phyloP scores from a whole-genome alignment of 1,140 invertebrate species.

The Zaprionus capensis region DNA sequence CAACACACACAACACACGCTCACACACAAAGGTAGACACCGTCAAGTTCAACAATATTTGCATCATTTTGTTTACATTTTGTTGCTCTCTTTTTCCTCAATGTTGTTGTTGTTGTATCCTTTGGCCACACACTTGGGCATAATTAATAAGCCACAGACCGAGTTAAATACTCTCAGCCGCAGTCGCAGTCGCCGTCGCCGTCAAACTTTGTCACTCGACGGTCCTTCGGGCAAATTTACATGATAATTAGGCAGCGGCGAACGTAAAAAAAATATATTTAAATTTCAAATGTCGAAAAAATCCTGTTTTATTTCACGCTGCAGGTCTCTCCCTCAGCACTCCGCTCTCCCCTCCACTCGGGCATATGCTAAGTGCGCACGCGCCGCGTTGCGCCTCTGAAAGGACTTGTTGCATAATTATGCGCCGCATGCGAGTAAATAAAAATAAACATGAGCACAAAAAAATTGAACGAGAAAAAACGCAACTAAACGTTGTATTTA shows the following conservation, averaged over 20 bases:
- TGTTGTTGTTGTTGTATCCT: conserved; percentile 51
- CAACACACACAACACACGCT: conserved; percentile 28
- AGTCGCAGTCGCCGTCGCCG: conserved; percentile 4
- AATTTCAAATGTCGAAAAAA: conserved; percentile 78
- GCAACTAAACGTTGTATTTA: conserved; percentile 74
- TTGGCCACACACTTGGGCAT: conserved; percentile 81
- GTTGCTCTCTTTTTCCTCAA: conserved; percentile 7
- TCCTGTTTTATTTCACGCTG: conserved; percentile 61
- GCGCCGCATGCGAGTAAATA: conserved; percentile 69
- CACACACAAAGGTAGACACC: conserved; percentile 31
- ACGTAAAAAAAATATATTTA: conserved; percentile 64
- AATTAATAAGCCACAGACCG: conserved; percentile 73
- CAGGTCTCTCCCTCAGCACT: conserved; percentile 1
- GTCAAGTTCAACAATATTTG: conserved; percentile 66
- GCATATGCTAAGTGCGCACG: conserved; percentile 80
- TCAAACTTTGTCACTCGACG: conserved; percentile 47
- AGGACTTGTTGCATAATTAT: conserved; percentile 84
- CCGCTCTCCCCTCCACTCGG: conserved; percentile 4
- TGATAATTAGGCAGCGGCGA: conserved; percentile 75
- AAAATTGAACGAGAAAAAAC: conserved; percentile 50
- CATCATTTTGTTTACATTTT: conserved; percentile 72
- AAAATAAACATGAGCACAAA: conserved; percentile 46
- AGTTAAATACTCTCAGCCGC: conserved; percentile 23
- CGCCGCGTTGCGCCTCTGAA: conserved; percentile 65
- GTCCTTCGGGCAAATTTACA: conserved; percentile 77